phyloP scores from a whole-genome alignment of 2,113 vertebrate genomes.

The Leucoraja erinaceus region DNA sequence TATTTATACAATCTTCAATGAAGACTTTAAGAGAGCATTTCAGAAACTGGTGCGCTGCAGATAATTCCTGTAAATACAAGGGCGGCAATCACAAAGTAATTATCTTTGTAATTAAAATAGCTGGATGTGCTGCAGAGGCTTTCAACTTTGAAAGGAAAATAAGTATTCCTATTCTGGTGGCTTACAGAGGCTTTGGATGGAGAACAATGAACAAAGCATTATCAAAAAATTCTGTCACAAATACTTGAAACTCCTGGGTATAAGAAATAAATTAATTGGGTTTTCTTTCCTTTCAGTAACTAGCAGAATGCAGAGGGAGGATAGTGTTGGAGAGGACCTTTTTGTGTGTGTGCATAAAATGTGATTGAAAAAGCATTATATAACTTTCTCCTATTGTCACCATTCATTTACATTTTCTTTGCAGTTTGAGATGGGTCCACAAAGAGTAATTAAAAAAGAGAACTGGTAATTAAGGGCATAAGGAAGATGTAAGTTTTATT shows the following conservation, averaged over 20 bases:
- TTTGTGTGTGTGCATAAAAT: background rate
- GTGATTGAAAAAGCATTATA: background rate
- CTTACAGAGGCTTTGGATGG: background rate
- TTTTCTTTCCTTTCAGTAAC: background rate
- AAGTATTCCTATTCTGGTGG: background rate
- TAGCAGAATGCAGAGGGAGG: no score
- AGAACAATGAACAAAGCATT: background rate
- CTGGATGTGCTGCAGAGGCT: background rate
- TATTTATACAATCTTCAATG: constrained; percentile 97
- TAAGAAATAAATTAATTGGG: background rate
- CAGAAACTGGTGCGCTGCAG: constrained; percentile 83
- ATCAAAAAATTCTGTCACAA: background rate
- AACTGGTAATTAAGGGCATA: background rate
- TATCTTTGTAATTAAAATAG: background rate
- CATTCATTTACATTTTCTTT: background rate
- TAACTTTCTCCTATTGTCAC: background rate
- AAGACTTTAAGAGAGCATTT: constrained; percentile 98
- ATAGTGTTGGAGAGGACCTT: background rate
- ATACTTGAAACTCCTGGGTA: background rate
- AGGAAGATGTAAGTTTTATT: background rate
- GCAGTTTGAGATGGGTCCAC: background rate
- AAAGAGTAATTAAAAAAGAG: background rate
- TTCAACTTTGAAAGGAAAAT: constrained; percentile 15
- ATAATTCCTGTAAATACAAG: constrained; percentile 62
- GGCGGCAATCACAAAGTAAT: constrained; percentile 5